Evolutionary conservation across 2,797 vertebrate genomes (phyloP).

Genomic region (Helicolenus hilgendorfi): DNA sequence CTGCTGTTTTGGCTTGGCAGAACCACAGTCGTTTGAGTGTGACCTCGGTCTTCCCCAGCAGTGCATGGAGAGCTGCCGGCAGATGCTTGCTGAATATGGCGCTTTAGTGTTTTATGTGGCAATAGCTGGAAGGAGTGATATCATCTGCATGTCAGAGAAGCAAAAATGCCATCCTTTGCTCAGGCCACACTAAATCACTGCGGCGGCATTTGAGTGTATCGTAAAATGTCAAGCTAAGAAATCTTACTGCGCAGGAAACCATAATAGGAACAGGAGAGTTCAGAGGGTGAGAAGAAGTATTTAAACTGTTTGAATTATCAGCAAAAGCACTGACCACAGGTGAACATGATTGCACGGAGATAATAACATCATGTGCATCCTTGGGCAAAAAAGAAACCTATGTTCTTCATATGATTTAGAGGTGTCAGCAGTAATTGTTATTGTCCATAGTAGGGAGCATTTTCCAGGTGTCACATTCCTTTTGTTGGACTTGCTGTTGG

Average conservation of each 20-base stretch:
- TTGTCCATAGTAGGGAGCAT: background rate
- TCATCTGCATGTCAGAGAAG: conserved; percentile 57
- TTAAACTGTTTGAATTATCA: conserved; percentile 14
- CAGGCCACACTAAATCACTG: conserved; percentile 16
- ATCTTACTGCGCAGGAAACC: conserved; percentile 17
- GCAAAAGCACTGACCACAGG: background rate
- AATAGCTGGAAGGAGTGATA: conserved; percentile 44
- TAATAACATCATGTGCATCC: background rate
- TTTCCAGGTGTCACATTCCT: conserved; percentile 23
- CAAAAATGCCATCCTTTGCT: conserved; percentile 24
- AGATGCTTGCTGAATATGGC: conserved; percentile 29
- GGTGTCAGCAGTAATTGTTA: background rate
- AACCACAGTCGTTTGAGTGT: conserved; percentile 40
- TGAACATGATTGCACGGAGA: background rate
- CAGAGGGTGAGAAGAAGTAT: background rate
- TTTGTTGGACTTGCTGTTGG: background rate
- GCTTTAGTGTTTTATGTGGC: conserved; percentile 49
- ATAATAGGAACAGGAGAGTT: background rate
- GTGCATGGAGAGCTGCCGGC: conserved; percentile 21
- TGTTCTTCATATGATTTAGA: background rate
- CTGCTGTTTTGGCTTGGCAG: conserved; percentile 50
- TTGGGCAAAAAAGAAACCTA: background rate
- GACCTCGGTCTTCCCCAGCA: conserved; percentile 33
- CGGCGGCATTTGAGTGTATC: background rate
- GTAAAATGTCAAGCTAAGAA: conserved; percentile 49